phyloP scores from a whole-genome alignment of 2,888 invertebrate genomes.

The Pristionchus fissidentatus region DNA sequence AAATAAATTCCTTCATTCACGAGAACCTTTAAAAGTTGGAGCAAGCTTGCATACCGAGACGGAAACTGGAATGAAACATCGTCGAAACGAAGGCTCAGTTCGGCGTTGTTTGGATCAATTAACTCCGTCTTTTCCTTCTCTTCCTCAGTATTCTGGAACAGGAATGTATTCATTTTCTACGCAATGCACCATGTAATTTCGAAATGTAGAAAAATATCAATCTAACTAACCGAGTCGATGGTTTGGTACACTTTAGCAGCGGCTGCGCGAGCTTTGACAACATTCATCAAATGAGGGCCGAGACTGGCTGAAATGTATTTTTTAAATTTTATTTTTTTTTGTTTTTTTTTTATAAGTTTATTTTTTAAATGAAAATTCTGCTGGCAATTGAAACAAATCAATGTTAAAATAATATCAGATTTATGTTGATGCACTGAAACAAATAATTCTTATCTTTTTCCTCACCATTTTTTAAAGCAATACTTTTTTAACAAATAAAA shows the following conservation, averaged over 20 bases:
- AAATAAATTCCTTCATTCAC: neutral
- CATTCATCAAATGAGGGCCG: conserved; percentile 27
- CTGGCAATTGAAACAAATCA: no score
- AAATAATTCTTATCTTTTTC: no score
- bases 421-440: no score
- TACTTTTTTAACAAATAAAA: neutral
- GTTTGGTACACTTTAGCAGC: conserved; percentile 17
- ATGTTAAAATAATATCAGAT: no score
- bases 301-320: neutral
- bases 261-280: conserved; percentile 12
- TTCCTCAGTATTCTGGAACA: neutral
- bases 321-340: neutral
- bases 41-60: neutral
- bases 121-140: neutral
- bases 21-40: neutral
- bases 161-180: neutral
- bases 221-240: neutral
- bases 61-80: conserved; percentile 23
- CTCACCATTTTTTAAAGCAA: no score
- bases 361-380: no score
- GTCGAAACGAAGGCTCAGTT: neutral
- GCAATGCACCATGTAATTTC: neutral
- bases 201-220: neutral
- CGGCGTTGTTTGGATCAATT: neutral
- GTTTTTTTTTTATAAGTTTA: no score